Conservation (phyloP, 2,113 vertebrate genomes). For the Rousettus leschenaultii region DNA sequence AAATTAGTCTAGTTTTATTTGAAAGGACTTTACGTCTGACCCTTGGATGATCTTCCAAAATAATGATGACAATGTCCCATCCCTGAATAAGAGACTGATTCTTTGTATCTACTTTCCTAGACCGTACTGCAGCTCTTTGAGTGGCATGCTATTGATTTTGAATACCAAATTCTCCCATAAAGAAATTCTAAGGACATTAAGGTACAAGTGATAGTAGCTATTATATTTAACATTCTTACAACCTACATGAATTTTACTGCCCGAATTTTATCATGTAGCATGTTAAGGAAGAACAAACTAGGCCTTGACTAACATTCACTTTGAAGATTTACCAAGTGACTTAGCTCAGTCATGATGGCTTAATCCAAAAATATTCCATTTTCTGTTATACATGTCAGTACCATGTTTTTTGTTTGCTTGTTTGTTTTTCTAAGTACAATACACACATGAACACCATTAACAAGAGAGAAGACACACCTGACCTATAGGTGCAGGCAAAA, state of each 20-base stretch:
- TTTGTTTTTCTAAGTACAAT: background rate
- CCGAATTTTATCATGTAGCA: background rate
- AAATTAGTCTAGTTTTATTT: background rate
- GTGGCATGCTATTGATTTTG: background rate
- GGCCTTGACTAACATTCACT: background rate
- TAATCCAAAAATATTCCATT: background rate
- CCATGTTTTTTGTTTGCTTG: background rate
- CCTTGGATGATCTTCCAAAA: background rate
- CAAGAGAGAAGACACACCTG: background rate
- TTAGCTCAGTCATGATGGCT: background rate
- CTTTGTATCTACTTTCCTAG: background rate
- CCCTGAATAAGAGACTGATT: background rate
- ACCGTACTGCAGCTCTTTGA: background rate
- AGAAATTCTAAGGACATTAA: background rate
- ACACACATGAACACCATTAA: background rate
- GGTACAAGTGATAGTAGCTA: background rate
- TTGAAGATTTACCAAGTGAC: background rate
- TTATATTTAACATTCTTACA: background rate
- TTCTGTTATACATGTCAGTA: background rate
- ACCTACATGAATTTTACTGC: background rate
- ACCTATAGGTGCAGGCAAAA: background rate
- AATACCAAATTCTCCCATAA: background rate
- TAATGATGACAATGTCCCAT: background rate
- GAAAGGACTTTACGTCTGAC: background rate
- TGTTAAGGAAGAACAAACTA: background rate